Conservation (phyloP, 1,140 invertebrate genomes). For the Adelges cooleyi region DNA sequence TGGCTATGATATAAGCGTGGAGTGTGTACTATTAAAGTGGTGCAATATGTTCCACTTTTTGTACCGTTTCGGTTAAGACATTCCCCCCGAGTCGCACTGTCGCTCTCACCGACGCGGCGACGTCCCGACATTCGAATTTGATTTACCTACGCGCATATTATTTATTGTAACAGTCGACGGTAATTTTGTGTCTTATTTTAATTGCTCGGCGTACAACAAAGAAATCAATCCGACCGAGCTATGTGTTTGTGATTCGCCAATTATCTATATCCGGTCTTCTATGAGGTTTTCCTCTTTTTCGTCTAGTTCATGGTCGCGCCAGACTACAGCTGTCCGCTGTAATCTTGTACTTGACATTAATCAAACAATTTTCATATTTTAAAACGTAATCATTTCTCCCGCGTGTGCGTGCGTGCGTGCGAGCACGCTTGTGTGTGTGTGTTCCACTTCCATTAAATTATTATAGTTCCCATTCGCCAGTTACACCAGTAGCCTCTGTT, state of each 20-base stretch:
- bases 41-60: constrained; percentile 25
- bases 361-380: constrained; percentile 12
- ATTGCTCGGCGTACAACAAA: too few relatives aligned
- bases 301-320: constrained; percentile 11
- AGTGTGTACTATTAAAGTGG: neutral
- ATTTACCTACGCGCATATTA: too few relatives aligned
- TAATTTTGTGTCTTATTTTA: too few relatives aligned
- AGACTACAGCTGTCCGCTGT: neutral
- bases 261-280: too few relatives aligned
- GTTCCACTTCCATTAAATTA: constrained; percentile 19
- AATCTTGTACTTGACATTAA: constrained; percentile 28
- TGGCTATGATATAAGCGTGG: constrained; percentile 16
- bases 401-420: neutral
- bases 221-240: too few relatives aligned
- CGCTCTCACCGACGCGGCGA: neutral
- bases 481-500: too few relatives aligned
- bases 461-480: too few relatives aligned
- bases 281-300: too few relatives aligned
- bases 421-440: neutral
- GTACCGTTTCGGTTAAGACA: neutral
- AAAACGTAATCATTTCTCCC: constrained; percentile 15
- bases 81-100: too few relatives aligned
- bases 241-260: too few relatives aligned
- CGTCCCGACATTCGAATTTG: neutral
- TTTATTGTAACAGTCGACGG: too few relatives aligned